Percentiles rank a stretch among this genome's conserved stretches.
These are phyloP conservation scores for Natrix natrix DNA, from an alignment of 2,797 vertebrate genomes.

Conservation along the genomic window DNA sequence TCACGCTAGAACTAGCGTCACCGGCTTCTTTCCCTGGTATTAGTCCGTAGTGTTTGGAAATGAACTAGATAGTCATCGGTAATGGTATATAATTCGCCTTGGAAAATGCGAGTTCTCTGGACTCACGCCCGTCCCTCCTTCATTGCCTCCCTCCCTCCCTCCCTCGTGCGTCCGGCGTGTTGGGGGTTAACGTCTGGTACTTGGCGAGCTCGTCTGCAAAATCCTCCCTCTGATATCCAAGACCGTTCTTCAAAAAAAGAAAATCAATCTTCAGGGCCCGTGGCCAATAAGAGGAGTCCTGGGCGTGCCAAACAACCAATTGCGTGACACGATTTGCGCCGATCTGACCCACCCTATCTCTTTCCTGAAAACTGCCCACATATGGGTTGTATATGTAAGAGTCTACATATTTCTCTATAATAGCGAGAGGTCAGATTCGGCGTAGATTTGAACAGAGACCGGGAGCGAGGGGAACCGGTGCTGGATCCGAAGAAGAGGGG, in stretches of 20 bases:
- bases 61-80: background rate
- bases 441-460: background rate
- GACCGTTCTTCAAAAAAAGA: conserved; percentile 1
- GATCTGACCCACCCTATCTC: conserved; percentile 30
- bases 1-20: background rate
- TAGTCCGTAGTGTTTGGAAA: background rate
- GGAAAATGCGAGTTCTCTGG: background rate
- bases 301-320: background rate
- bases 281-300: conserved; percentile 31
- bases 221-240: background rate
- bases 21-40: background rate
- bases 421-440: background rate
- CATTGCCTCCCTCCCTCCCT: background rate
- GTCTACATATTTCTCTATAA: background rate
- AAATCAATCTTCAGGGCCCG: conserved; percentile 18
- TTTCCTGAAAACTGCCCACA: conserved; percentile 18
- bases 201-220: conserved; percentile 14
- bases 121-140: background rate
- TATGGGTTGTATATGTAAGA: background rate
- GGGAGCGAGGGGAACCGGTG: conserved; percentile 33
- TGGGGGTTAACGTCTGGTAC: conserved; percentile 28
- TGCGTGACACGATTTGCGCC: background rate
- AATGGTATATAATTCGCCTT: background rate
- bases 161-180: background rate
- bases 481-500: conserved; percentile 6